Evolutionary conservation across 2,113 vertebrate genomes (phyloP).

Genomic region (Dromiciops gliroides): DNA sequence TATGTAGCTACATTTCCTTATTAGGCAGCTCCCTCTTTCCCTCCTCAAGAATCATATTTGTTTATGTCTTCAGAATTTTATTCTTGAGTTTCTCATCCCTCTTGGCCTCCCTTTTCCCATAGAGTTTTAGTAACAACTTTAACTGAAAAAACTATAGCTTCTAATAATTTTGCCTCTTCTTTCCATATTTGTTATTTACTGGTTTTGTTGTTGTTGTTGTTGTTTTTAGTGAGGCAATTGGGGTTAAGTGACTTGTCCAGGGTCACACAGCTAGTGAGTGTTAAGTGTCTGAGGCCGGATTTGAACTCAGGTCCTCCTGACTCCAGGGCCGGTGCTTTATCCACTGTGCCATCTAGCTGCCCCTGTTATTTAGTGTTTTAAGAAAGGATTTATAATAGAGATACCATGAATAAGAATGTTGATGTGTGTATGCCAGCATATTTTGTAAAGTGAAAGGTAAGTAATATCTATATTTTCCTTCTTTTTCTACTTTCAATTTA

Average conservation of each 20-base stretch:
- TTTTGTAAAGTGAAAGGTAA: background rate
- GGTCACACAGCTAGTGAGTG: too few species aligned
- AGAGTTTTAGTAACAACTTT: background rate
- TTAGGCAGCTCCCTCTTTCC: background rate
- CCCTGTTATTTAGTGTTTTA: background rate
- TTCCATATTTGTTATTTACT: background rate
- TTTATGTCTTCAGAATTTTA: background rate
- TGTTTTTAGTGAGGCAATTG: too few species aligned
- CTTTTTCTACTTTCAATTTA: background rate
- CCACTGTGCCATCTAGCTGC: too few species aligned
- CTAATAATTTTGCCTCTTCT: background rate
- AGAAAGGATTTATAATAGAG: background rate
- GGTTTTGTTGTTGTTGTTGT: too few species aligned
- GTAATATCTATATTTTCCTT: background rate
- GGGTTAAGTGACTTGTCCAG: too few species aligned
- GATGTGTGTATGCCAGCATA: background rate
- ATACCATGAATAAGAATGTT: background rate
- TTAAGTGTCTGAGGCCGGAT: too few species aligned
- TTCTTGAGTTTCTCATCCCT: background rate
- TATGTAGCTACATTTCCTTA: background rate
- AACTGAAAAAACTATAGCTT: background rate
- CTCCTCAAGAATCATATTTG: background rate
- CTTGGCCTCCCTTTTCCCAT: background rate
- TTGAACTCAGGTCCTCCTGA: too few species aligned
- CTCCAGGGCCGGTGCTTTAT: too few species aligned